Percentiles rank a stretch among this genome's conserved stretches.
Evolutionary conservation across 1,140 invertebrate species (phyloP).

Genomic region (Drosophila bipectinata): DNA sequence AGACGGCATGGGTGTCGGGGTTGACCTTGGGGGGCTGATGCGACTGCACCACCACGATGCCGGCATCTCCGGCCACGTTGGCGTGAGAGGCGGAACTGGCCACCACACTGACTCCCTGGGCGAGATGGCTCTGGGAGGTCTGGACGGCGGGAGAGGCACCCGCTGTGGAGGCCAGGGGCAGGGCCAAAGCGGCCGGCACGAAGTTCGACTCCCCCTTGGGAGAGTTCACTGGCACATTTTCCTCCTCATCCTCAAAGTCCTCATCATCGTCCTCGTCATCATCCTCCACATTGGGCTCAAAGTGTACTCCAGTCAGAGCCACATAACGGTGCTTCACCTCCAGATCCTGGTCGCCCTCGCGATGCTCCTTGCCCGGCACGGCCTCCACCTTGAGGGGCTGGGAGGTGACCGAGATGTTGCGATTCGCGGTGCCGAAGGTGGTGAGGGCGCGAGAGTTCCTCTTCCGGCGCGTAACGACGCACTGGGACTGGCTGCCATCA

Average conservation of each 20-base stretch:
- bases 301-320: constrained; percentile 49
- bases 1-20: constrained; percentile 76
- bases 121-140: constrained; percentile 10
- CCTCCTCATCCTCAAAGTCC: neutral
- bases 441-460: constrained; percentile 16
- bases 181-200: constrained; percentile 50
- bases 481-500: constrained; percentile 71
- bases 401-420: constrained; percentile 38
- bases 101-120: constrained; percentile 60
- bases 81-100: constrained; percentile 60
- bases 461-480: constrained; percentile 71
- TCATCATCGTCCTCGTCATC: constrained; percentile 17
- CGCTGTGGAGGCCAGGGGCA: constrained; percentile 24
- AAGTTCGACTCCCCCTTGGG: constrained; percentile 11
- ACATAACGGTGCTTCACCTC: constrained; percentile 54
- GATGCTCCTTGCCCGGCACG: constrained; percentile 41
- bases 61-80: constrained; percentile 64
- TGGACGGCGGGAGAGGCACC: neutral
- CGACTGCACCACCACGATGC: constrained; percentile 72
- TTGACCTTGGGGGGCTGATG: constrained; percentile 75
- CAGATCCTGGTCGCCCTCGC: constrained; percentile 22
- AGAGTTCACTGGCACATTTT: neutral
- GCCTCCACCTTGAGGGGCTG: constrained; percentile 47
- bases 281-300: constrained; percentile 25
- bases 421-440: neutral